Base-by-base conservation (phyloP, 2,113 vertebrate species). In the Bos indicus region DNA sequence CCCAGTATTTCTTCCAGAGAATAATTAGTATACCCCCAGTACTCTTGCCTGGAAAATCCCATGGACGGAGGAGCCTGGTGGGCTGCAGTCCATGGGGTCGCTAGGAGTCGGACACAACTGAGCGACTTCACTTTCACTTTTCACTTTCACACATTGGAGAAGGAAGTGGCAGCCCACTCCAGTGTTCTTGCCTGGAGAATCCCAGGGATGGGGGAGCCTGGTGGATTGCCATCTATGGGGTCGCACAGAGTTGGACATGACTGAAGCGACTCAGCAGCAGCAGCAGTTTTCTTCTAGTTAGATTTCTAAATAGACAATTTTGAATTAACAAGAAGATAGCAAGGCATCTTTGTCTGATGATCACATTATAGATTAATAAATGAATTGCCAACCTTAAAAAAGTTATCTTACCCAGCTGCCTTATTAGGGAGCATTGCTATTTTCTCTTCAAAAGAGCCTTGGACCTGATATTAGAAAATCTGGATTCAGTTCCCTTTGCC, bases 221-320 rank as follows among this genome's bases (percentile, higher is more conserved):
- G 43, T 46, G 43, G 43, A 6, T 6, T 46, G 43, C 43, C 6
- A 0, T 46, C 43, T 46, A 46, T 46, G 43, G 43, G 43, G 43
- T 46, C 1, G 43, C 43, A 46, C 43, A 46, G 43, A 46, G 6
- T 46, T 7, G 43, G 43, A 46, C 43, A 46, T 7, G 43, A 46
- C 43, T 46, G 43, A 46, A 46, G 43, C 6, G 6, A 46, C 43
- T 46, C 43, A 46, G 43, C 43, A 46, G 43, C 43, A 43, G 43
- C 43, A 46, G 43, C 43, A 46, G 30, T 26, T 95, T 92, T 95
- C n/a, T 40, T 94, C 77, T 96, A 36, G 28, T 80, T 23, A 90
- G 1, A 81, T 93, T 93, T 96, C 17, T 80, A 92, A 88, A 92
- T 25, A 97, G 54, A 90, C 15, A 85, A 67, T 46, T 90, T 57